These are phyloP conservation scores for Operophtera brumata DNA, from an alignment of 2,888 invertebrate species.

Conservation along the genomic window DNA sequence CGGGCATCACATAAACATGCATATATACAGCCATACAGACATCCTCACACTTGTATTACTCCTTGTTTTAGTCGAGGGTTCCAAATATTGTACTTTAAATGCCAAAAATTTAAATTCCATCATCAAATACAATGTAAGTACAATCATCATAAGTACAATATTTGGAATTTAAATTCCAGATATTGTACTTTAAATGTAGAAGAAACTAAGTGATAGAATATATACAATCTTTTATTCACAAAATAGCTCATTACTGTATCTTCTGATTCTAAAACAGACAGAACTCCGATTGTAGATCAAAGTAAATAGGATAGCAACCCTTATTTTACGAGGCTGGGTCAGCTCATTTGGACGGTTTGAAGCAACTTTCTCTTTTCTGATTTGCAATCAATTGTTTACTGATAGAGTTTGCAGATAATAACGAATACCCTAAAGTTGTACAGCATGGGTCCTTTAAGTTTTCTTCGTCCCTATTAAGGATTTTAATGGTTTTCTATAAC, in stretches of 20 bases:
- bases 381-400: conserved; percentile 18
- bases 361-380: conserved; percentile 15
- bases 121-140: too few species aligned
- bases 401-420: conserved; percentile 15
- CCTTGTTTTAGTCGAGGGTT: too few species aligned
- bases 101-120: too few species aligned
- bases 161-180: too few species aligned
- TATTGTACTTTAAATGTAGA: too few species aligned
- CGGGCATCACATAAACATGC: too few species aligned
- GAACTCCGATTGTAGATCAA: conserved; percentile 20
- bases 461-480: too few species aligned
- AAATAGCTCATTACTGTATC: conserved; percentile 18
- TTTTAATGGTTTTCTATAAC: too few species aligned
- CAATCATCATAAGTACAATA: too few species aligned
- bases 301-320: conserved; percentile 25
- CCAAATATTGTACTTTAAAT: too few species aligned
- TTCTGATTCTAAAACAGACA: conserved; percentile 22
- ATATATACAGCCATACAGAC: too few species aligned
- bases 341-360: conserved; percentile 21
- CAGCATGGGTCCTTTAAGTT: neutral
- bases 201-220: neutral
- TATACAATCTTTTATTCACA: conserved; percentile 9
- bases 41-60: too few species aligned
- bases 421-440: conserved; percentile 7
- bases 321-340: conserved; percentile 23